Conservation (phyloP, 2,888 invertebrate species). For the Brenthis ino region DNA sequence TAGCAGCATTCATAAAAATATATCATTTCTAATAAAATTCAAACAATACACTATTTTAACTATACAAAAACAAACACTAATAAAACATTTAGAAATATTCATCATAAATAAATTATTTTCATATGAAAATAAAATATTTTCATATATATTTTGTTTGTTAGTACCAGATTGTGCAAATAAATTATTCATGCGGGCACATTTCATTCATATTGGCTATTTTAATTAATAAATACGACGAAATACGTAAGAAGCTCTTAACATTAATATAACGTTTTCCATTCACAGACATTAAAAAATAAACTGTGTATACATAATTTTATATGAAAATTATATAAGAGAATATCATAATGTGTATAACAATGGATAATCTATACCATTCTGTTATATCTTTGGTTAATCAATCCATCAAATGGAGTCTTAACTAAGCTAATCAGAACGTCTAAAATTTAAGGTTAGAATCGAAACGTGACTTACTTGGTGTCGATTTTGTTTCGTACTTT, state of each 20-base stretch:
- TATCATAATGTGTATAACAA: not conserved
- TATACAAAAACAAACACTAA: no score
- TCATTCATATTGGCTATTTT: not conserved
- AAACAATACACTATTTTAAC: no score
- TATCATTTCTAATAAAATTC: no score
- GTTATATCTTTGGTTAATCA: conserved; percentile 15
- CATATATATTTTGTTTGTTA: not conserved
- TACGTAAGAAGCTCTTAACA: not conserved
- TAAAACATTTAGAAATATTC: no score
- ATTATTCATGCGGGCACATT: not conserved
- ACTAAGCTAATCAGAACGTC: conserved; percentile 1
- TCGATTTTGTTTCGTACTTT: not conserved
- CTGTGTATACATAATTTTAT: not conserved
- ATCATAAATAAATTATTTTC: no score
- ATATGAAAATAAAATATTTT: not conserved
- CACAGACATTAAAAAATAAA: not conserved
- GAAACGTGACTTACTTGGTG: conserved; percentile 19
- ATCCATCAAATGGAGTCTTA: conserved; percentile 11
- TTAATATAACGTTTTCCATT: not conserved
- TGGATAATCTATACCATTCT: conserved; percentile 2
- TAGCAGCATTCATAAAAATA: no score
- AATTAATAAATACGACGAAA: not conserved
- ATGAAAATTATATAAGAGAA: not conserved
- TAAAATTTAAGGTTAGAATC: conserved; percentile 26
- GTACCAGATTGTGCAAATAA: not conserved